Base-by-base conservation (phyloP, 2,113 vertebrate genomes). In the Crocuta crocuta region DNA sequence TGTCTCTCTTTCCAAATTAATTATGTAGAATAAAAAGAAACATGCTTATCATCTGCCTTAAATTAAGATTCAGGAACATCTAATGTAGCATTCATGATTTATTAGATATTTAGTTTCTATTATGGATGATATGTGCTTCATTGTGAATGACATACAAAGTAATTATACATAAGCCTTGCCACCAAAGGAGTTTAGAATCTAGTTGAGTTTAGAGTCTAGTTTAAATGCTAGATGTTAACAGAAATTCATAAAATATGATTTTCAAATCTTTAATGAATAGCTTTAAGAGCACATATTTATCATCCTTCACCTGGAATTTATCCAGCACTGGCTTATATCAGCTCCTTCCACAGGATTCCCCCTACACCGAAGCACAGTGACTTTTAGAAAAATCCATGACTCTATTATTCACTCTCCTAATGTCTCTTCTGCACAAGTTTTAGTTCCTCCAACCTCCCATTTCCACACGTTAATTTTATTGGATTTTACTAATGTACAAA, bases 1-100 rank as follows among this genome's bases (percentile, higher is more conserved):
- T 39, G 0, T 68, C 66, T 87, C 63, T 16, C 11, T 80, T 81
- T 96, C 48, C 45, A 97, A 97, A 95, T 71, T 91, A 95, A 5
- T 66, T 89, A 74, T 16, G 2, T 78, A 33, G 4, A 61, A 76
- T 23, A 24, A 96, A 89, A 97, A 96, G 5, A 28, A 48, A 91
- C 91, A 76, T 80, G 19, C 4, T 83, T 88, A 35, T 23, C 31
- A 24, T 55, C 10, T 79, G 7, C 23, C 91, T 96, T 87, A 85
- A 89, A 84, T 96, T 95, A 96, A 90, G 33, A 76, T 78, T 88
- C 45, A 84, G 61, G 12, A 26, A 10, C 86, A 94, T 74, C 16
- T 13, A 71, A 2, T 43, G 4, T 26, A 82, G 19, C n/a, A 82
- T 83, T 83, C 26, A 76, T 66, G 13, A 82, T 70, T 68, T 58